Base-by-base conservation (phyloP, 2,888 invertebrate genomes). In the Lasioglossum pauxillum region DNA sequence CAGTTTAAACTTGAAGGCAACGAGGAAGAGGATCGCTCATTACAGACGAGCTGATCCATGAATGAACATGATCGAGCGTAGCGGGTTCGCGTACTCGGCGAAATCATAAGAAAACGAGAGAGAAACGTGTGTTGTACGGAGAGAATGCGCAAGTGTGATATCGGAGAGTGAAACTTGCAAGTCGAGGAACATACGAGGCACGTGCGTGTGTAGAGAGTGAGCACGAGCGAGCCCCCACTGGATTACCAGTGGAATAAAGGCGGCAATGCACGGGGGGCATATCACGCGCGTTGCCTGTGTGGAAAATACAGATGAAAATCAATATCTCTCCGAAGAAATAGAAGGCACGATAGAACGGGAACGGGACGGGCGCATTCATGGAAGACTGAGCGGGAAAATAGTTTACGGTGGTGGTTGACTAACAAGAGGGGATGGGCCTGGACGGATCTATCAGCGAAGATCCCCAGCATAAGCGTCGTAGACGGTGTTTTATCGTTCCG, bases 251-350 rank as follows among this genome's bases (percentile, higher is more conserved):
- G 31, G 19, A n/a, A 76, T 77, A 80, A 67, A 23, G 74, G 71
- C 72, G 74, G 86, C 14, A 83, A 75, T 83, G 35, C 75, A 76
- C 64, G 78, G 69, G 49, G 73, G 49, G 72, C 74, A 84, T 75
- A n/a, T 57, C 57, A n/a, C 12, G 57, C 72, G 72, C n/a, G 57
- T 57, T 75, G 85, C 31, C 82, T 71, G 72, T 53, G 49, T 75
- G 71, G 76, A 78, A 89, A 86, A 81, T 78, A 73, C 73, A 57
- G 73, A 10, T 57, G 71, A 83, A 86, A 89, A 89, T 88, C 88
- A 90, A 91, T 90, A 90, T 86, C 78, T 67, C 69, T 10, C 76
- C 19, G 74, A 81, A 78, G 88, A 90, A 90, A 79, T 83, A 46
- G 75, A 64, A 46, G 80, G 46, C 46, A 75, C 7, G 71, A 79